Base-by-base conservation (phyloP, 2,888 invertebrate species). In the Volucella zonaria region DNA sequence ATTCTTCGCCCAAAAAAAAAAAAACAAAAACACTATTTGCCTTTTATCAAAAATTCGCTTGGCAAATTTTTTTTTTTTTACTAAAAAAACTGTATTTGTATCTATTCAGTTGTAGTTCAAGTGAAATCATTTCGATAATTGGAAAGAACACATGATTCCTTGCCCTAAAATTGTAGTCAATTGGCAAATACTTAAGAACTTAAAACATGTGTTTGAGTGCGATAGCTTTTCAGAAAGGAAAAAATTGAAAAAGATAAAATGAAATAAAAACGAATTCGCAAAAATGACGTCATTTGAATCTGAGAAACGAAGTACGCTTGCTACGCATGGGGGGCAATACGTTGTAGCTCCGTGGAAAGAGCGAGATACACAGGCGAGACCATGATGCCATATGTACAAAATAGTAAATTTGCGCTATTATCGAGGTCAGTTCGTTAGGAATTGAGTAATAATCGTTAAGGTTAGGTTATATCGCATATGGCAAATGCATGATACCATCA, bases 371-470 rank as follows among this genome's bases (percentile, higher is more conserved):
- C 78, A 58, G 51, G 70, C 52, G 18, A 73, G 67, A 61, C 83
- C 64, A 64, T 73, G 67, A 71, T 66, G 71, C 73, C 76, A 73
- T 67, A 64, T 49, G 58, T 38, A 80, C 66, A 71, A 81, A 82
- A 86, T 86, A 86, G 81, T 86, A 86, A 86, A 86, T 86, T 86
- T 70, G 70, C 73, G 82, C 85, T 86, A 82, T 78, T 82, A 86
- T 86, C 86, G 86, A 86, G 86, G 86, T 82, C 86, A 86, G 86
- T 82, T 86, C 74, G 77, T 70, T 80, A 75, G 47, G 77, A 82
- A 86, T 86, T 86, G 82, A 86, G 86, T 82, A 86, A 86, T 86
- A 82, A 86, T 74, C 82, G 86, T 82, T 86, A 86, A 86, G 86
- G 86, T 86, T 82, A 86, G 68, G 82, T 70, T 82, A 74, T 82